These are phyloP conservation scores for Steinernema feltiae DNA, from an alignment of 1,140 invertebrate genomes.

Conservation along the genomic window DNA sequence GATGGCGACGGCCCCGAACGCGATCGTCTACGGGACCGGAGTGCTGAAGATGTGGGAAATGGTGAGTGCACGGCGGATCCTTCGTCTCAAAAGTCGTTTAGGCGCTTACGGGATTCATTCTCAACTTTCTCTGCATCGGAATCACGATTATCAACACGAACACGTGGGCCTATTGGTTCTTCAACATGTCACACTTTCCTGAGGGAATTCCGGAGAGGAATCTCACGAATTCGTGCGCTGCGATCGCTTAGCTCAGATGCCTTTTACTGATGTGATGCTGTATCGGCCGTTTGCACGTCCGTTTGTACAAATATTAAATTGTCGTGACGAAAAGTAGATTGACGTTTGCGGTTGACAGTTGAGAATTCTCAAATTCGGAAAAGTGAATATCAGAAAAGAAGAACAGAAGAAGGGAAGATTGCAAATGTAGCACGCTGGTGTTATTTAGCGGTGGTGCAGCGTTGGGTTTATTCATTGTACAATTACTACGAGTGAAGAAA, in stretches of 20 bases:
- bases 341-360: no score
- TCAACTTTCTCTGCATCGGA: constrained; percentile 35
- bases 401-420: no score
- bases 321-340: no score
- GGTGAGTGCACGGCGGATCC: constrained; percentile 39
- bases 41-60: constrained; percentile 59
- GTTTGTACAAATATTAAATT: no score
- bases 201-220: constrained; percentile 7
- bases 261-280: no score
- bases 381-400: no score
- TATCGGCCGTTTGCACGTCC: no score
- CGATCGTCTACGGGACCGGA: constrained; percentile 72
- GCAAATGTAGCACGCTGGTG: no score
- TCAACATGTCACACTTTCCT: constrained; percentile 35
- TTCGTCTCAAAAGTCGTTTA: constrained; percentile 3
- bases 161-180: constrained; percentile 40
- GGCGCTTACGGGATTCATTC: constrained; percentile 33
- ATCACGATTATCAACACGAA: constrained; percentile 42
- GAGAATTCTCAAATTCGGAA: no score
- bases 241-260: not conserved
- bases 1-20: constrained; percentile 80
- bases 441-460: no score
- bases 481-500: no score
- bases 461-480: no score
- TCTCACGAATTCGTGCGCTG: not conserved